phyloP scores from a whole-genome alignment of 2,113 vertebrate genomes.

The Myxocyprinus asiaticus region DNA sequence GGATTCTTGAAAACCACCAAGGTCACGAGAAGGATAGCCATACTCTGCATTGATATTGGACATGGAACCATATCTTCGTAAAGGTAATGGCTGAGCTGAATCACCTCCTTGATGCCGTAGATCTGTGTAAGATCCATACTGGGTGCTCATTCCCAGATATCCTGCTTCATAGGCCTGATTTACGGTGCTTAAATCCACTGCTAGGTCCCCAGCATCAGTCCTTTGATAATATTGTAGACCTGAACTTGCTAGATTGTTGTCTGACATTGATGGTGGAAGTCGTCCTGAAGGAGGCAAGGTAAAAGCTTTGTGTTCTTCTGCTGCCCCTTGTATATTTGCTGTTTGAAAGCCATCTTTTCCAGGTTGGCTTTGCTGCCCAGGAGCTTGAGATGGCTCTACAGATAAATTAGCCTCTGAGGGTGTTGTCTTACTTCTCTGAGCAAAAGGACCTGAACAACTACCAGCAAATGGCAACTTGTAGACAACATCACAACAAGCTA shows the following conservation, averaged over 20 bases:
- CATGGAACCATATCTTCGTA: slow-evolving; percentile 91
- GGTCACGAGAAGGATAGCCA: slow-evolving; percentile 79
- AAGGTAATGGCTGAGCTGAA: slow-evolving; percentile 81
- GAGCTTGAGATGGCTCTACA: slow-evolving; percentile 60
- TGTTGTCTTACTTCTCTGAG: slow-evolving; percentile 74
- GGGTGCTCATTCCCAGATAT: slow-evolving; percentile 87
- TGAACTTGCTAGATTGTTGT: slow-evolving; percentile 88
- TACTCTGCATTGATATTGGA: slow-evolving; percentile 95
- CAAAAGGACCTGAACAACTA: slow-evolving; percentile 86
- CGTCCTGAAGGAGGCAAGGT: slow-evolving; percentile 74
- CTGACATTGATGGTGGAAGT: slow-evolving; percentile 93
- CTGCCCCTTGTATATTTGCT: slow-evolving; percentile 63
- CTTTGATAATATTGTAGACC: slow-evolving; percentile 81
- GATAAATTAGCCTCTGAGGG: slow-evolving; percentile 76
- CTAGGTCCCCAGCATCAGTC: slow-evolving; percentile 81
- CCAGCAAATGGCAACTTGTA: slow-evolving; percentile 94
- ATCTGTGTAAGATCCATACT: slow-evolving; percentile 95
- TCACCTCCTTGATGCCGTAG: slow-evolving; percentile 88
- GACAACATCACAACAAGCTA: slow-evolving; percentile 95
- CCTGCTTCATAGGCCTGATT: slow-evolving; percentile 88
- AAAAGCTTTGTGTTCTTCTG: slow-evolving; percentile 77
- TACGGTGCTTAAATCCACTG: slow-evolving; percentile 88
- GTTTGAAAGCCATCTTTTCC: slow-evolving; percentile 74
- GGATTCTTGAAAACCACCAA: slow-evolving; percentile 81
- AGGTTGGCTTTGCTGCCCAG: slow-evolving; percentile 69